These are phyloP conservation scores for Bombus impatiens DNA, from an alignment of 1,140 invertebrate genomes.

Conservation along the genomic window DNA sequence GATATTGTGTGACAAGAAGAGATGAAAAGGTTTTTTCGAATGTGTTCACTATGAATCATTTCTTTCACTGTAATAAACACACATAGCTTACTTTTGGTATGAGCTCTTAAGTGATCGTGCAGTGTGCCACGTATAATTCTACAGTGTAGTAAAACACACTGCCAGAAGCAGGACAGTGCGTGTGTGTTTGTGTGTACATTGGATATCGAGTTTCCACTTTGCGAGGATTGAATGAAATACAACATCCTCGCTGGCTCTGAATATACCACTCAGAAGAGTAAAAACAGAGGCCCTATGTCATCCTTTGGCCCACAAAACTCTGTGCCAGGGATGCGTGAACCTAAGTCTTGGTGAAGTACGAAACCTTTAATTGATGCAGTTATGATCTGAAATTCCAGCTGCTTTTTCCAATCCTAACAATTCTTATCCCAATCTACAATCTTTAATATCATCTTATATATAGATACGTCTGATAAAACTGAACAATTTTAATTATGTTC, in stretches of 20 bases:
- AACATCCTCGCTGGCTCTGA: constrained; percentile 59
- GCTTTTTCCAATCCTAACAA: constrained; percentile 48
- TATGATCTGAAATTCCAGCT: constrained; percentile 61
- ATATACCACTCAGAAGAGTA: constrained; percentile 61
- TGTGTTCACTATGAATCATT: constrained; percentile 50
- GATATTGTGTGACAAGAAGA: constrained; percentile 63
- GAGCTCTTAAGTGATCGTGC: constrained; percentile 61
- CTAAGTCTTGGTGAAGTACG: constrained; percentile 66
- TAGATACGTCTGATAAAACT: constrained; percentile 43
- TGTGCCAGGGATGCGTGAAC: constrained; percentile 65
- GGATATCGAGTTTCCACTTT: constrained; percentile 59
- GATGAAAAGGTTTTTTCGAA: constrained; percentile 36
- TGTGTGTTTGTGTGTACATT: constrained; percentile 62
- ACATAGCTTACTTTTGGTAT: constrained; percentile 39
- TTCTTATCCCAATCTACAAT: constrained; percentile 52
- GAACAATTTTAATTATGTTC: constrained; percentile 58
- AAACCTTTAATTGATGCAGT: constrained; percentile 65
- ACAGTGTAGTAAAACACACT: constrained; percentile 59
- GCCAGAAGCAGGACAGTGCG: constrained; percentile 57
- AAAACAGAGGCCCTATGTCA: constrained; percentile 61
- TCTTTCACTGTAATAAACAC: constrained; percentile 42
- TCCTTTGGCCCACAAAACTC: constrained; percentile 64
- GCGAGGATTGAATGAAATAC: constrained; percentile 59
- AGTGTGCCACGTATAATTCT: constrained; percentile 59
- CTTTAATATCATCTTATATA: constrained; percentile 53